These are phyloP conservation scores for Nyctalus aviator DNA, from an alignment of 2,797 vertebrate genomes.

Conservation along the genomic window DNA sequence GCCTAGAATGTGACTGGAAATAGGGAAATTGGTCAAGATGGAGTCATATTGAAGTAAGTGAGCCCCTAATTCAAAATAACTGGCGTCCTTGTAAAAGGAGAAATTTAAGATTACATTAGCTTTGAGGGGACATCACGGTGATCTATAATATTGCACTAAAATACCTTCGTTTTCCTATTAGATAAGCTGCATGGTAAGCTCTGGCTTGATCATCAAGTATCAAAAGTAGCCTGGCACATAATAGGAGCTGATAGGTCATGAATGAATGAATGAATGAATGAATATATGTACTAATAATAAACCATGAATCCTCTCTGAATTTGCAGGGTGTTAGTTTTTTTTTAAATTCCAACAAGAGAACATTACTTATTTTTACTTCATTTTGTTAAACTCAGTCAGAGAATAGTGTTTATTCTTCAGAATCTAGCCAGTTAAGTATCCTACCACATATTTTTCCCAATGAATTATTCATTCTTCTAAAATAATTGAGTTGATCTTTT, in stretches of 20 bases:
- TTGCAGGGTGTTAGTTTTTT: background rate
- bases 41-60: background rate
- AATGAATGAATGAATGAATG: background rate
- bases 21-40: background rate
- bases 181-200: background rate
- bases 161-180: background rate
- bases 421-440: background rate
- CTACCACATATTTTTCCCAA: background rate
- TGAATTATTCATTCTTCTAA: constrained; percentile 60
- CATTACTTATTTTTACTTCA: background rate
- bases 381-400: constrained; percentile 20
- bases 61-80: background rate
- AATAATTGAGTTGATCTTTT: constrained; percentile 50
- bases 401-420: background rate
- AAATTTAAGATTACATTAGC: background rate
- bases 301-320: background rate
- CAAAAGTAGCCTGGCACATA: background rate
- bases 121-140: background rate
- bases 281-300: background rate
- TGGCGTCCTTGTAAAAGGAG: background rate
- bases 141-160: background rate
- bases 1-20: background rate
- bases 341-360: background rate
- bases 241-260: background rate
- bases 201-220: background rate